phyloP scores from a whole-genome alignment of 2,888 invertebrate genomes.

The Lithosia quadra region DNA sequence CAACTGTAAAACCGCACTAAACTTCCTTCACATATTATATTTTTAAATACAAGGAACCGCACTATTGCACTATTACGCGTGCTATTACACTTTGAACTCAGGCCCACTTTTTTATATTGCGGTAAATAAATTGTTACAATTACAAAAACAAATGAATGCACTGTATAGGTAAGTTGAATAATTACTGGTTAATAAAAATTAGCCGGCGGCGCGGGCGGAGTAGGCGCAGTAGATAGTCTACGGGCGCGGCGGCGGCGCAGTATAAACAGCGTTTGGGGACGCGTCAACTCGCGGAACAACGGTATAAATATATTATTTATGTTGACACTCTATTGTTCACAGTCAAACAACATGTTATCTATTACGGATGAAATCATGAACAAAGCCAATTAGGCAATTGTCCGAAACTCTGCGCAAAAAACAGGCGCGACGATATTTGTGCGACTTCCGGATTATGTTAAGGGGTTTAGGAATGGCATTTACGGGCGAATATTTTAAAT shows the following conservation, averaged over 20 bases:
- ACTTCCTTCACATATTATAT: background rate
- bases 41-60: no score
- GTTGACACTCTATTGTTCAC: conserved; percentile 7
- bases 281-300: background rate
- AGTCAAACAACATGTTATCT: background rate
- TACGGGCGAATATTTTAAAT: no score
- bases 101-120: background rate
- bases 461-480: no score
- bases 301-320: background rate
- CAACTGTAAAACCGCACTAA: background rate
- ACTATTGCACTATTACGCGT: no score
- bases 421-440: background rate
- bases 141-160: background rate
- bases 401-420: background rate
- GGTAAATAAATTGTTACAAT: background rate
- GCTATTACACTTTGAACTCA: background rate
- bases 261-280: background rate
- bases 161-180: background rate
- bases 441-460: background rate
- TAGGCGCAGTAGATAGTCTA: no score
- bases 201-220: no score
- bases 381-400: background rate
- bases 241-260: background rate
- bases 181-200: background rate
- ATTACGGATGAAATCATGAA: background rate